Percentiles rank a stretch among this genome's conserved stretches.
Evolutionary conservation across 2,888 invertebrate genomes (phyloP).

Genomic region (Diarsia brunnea): DNA sequence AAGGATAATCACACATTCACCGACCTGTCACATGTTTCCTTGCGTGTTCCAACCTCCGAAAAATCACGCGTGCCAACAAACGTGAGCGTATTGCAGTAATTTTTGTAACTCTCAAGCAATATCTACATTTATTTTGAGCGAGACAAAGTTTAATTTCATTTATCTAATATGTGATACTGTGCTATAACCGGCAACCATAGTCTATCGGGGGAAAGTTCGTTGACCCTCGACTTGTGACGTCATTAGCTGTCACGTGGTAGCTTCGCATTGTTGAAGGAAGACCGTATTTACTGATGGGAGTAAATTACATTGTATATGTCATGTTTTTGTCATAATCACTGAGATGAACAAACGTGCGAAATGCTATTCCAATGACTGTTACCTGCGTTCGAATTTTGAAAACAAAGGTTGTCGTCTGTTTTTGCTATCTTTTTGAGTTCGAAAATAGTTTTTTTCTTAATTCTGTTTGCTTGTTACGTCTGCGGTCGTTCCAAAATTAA

Average conservation of each 20-base stretch:
- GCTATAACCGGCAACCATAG: slow-evolving; percentile 50
- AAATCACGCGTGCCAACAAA: slow-evolving; percentile 30
- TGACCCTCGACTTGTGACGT: slow-evolving; percentile 57
- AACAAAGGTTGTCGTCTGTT: no score
- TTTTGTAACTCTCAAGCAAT: slow-evolving; percentile 34
- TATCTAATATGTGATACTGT: slow-evolving; percentile 26
- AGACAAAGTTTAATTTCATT: slow-evolving; percentile 55
- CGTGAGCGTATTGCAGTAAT: slow-evolving; percentile 31
- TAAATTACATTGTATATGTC: slow-evolving; percentile 23
- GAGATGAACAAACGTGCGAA: slow-evolving; percentile 1
- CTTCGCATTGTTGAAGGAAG: slow-evolving; percentile 52
- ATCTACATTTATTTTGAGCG: slow-evolving; percentile 47
- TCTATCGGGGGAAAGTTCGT: slow-evolving; percentile 67
- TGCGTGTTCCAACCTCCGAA: slow-evolving; percentile 38
- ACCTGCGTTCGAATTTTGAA: slow-evolving; percentile 24
- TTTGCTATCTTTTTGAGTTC: background rate
- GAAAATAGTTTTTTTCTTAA: background rate
- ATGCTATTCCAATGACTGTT: background rate
- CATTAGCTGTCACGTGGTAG: slow-evolving; percentile 58
- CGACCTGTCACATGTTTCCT: slow-evolving; percentile 55
- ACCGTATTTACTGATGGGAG: slow-evolving; percentile 47
- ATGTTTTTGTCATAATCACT: slow-evolving; percentile 13
- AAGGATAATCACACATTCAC: slow-evolving; percentile 20
- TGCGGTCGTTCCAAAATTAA: background rate
- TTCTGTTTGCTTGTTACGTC: background rate